Percentiles rank a stretch among this genome's conserved stretches.
Conservation (phyloP, 30 jellyfish, hydroid and myxozoan species). For the Morbakka virulenta region DNA sequence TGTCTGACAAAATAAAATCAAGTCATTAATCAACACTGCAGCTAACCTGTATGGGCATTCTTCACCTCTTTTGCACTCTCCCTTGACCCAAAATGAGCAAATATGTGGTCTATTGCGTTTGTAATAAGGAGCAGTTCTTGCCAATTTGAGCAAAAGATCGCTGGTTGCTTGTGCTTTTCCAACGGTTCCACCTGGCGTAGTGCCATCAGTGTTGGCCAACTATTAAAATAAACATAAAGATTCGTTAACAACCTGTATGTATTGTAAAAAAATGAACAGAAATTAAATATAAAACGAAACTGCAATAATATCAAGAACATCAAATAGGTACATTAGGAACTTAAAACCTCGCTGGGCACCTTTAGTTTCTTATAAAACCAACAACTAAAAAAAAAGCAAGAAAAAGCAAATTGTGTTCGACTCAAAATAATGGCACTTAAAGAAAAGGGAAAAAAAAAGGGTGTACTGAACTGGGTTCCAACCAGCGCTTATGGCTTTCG, state of each 20-base stretch:
- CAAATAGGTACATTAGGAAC: background rate
- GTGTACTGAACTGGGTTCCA: too few species aligned
- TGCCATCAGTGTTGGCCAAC: conserved; percentile 97
- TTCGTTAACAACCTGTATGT: background rate
- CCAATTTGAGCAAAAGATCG: conserved; percentile 79
- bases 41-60: conserved; percentile 94
- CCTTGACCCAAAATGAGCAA: conserved; percentile 99
- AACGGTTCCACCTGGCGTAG: conserved; percentile 87
- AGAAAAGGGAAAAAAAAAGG: too few species aligned
- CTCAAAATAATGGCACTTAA: too few species aligned
- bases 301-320: background rate
- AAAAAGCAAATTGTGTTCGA: too few species aligned
- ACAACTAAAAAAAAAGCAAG: too few species aligned
- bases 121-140: conserved; percentile 94
- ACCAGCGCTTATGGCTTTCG: too few species aligned
- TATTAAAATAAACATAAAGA: background rate
- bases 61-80: conserved; percentile 98
- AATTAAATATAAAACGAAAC: background rate
- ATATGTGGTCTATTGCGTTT: conserved; percentile 95
- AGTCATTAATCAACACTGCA: too few species aligned
- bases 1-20: too few species aligned
- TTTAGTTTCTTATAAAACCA: too few species aligned
- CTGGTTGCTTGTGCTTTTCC: conserved; percentile 94
- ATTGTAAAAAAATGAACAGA: background rate
- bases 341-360: background rate